Conservation (phyloP, 2,113 vertebrate genomes). For the Rhinichthys klamathensis region DNA sequence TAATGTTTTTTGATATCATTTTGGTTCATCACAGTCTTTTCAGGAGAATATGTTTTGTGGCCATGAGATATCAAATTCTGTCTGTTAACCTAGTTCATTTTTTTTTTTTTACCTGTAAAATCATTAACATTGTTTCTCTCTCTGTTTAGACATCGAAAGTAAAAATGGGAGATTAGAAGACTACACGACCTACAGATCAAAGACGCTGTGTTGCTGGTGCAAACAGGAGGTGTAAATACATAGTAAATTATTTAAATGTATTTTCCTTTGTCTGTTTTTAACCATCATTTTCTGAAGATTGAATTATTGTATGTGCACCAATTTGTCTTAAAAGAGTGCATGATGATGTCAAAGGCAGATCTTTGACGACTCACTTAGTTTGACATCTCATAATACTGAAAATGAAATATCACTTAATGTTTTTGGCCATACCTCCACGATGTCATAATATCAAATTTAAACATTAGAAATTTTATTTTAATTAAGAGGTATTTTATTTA, state of each 20-base stretch:
- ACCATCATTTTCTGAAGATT: conserved; percentile 70
- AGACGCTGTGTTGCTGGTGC: conserved; percentile 60
- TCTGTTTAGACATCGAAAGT: conserved; percentile 92
- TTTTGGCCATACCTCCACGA: background rate
- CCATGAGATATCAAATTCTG: background rate
- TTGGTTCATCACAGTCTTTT: background rate
- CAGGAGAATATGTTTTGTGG: background rate
- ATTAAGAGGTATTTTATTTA: conserved; percentile 15
- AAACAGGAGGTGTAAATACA: conserved; percentile 80
- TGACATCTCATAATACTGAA: conserved; percentile 4
- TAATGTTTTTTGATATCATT: background rate
- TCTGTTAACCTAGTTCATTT: background rate
- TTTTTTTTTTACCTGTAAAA: background rate
- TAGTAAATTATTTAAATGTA: conserved; percentile 84
- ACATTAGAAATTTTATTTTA: background rate
- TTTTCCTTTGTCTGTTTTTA: conserved; percentile 75
- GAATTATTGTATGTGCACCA: conserved; percentile 38
- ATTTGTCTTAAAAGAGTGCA: conserved; percentile 56
- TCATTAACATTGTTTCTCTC: background rate
- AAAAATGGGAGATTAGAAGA: conserved; percentile 95
- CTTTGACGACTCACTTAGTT: conserved; percentile 29
- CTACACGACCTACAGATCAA: conserved; percentile 48
- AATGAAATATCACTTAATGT: conserved; percentile 14
- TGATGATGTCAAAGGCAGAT: conserved; percentile 38
- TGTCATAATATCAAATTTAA: background rate